Conservation (phyloP, 2,888 invertebrate species). For the Coenonympha arcania region DNA sequence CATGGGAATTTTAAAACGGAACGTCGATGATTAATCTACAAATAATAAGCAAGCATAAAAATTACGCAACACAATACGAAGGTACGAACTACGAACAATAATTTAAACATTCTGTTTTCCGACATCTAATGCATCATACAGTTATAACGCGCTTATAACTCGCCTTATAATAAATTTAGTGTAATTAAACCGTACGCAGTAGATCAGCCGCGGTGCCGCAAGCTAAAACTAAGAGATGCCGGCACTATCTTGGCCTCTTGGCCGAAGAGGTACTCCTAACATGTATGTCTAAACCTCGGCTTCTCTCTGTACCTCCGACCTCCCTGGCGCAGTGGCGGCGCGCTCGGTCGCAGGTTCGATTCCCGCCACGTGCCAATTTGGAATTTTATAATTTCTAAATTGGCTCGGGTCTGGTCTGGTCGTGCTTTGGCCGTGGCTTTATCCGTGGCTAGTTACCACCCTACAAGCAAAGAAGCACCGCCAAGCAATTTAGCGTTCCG, state of each 20-base stretch:
- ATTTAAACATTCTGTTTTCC: conserved; percentile 18
- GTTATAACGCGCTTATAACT: conserved; percentile 54
- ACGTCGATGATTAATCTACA: background rate
- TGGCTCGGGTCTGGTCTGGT: too few relatives aligned
- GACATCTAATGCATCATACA: conserved; percentile 14
- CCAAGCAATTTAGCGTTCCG: too few relatives aligned
- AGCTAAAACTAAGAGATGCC: conserved; percentile 20
- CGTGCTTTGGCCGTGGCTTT: too few relatives aligned
- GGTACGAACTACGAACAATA: conserved; percentile 19
- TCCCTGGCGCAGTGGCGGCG: too few relatives aligned
- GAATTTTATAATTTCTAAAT: too few relatives aligned
- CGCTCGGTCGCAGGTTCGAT: too few relatives aligned
- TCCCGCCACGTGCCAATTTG: too few relatives aligned
- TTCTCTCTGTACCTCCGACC: too few relatives aligned
- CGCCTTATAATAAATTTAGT: conserved; percentile 57
- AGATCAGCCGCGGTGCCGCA: conserved; percentile 48
- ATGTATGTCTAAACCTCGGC: too few relatives aligned
- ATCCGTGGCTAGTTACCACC: too few relatives aligned
- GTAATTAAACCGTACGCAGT: conserved; percentile 67
- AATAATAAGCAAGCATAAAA: conserved; percentile 13
- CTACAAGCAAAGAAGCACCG: too few relatives aligned
- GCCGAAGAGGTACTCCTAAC: too few relatives aligned
- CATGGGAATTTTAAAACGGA: background rate
- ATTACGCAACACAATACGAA: conserved; percentile 8
- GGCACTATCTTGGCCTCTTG: background rate